Base-by-base conservation (phyloP, 1,140 invertebrate genomes). In the Heliconius hermathena region DNA sequence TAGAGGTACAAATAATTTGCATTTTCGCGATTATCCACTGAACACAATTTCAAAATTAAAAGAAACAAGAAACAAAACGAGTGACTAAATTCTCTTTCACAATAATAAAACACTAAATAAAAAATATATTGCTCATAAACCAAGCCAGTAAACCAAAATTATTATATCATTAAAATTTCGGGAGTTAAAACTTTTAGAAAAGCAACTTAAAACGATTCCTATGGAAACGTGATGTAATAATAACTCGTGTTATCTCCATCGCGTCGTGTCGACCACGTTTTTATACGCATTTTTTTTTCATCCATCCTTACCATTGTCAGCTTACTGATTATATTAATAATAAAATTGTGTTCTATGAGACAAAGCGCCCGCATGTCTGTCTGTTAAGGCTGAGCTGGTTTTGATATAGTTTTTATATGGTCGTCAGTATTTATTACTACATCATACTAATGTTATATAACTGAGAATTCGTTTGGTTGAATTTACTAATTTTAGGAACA, bases 191-290 rank as follows among this genome's bases (percentile, higher is more conserved):
- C n/a, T 66, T 29, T 73, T 49, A 9, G 49, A 52, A 18, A 41
- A 73, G 13, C 22, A 73, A 49, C 81, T 26, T 66, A 29, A 26
- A 66, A 66, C 60, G 60, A 66, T 66, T 60, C 29, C 60, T 66
- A 46, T 82, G 80, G 84, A 84, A 85, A 85, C 85, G 82, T 86
- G 87, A 86, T 80, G 38, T 83, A 74, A 82, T 87, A 85, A 88
- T 90, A 86, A 86, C 83, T 87, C 87, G 85, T 76, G 84, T 89
- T 89, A 88, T 89, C 88, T 91, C 81, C 57, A 85, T 83, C 85
- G 80, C 80, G 85, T 83, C 81, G 75, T 76, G 86, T 84, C 76
- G 77, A 79, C 46, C 73, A 73, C 71, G 73, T 74, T 84, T 88
- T 86, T 87, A 52, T 86, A 83, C 81, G 79, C 81, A 76, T 81